Conservation (phyloP, 92 coral and sea anemone species). For the Blastomussa wellsi region DNA sequence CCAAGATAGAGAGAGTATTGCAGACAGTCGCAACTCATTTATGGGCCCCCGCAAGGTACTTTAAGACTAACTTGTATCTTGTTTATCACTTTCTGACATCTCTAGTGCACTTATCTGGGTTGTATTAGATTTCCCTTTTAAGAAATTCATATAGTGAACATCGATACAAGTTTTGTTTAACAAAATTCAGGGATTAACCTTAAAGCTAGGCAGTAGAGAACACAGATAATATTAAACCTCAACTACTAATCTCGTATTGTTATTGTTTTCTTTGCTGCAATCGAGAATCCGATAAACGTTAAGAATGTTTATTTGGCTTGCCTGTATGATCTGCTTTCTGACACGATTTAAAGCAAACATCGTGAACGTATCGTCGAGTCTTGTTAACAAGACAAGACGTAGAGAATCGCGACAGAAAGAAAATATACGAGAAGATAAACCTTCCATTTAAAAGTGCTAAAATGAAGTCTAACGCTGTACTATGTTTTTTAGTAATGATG, state of each 20-base stretch:
- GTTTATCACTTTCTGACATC: not conserved
- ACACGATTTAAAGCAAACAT: not conserved
- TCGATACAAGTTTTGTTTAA: not conserved
- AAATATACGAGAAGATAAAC: not conserved
- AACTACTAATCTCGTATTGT: no score
- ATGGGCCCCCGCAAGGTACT: conserved; percentile 73
- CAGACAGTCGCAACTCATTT: conserved; percentile 48
- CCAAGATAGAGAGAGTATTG: conserved; percentile 56
- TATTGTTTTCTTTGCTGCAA: not conserved
- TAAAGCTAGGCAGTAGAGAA: not conserved
- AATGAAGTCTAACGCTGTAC: not conserved
- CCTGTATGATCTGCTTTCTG: not conserved
- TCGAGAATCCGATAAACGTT: not conserved
- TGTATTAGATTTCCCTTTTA: not conserved
- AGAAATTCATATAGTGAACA: not conserved
- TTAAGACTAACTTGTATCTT: not conserved
- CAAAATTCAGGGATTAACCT: not conserved
- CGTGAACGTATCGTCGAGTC: not conserved
- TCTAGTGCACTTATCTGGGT: not conserved
- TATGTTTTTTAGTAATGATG: not conserved
- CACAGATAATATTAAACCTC: not conserved
- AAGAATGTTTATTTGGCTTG: not conserved
- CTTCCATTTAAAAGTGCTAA: not conserved
- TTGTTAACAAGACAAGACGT: not conserved
- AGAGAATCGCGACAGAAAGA: not conserved